phyloP scores from a whole-genome alignment of 2,113 vertebrate species.

The Ceyx margarethae region DNA sequence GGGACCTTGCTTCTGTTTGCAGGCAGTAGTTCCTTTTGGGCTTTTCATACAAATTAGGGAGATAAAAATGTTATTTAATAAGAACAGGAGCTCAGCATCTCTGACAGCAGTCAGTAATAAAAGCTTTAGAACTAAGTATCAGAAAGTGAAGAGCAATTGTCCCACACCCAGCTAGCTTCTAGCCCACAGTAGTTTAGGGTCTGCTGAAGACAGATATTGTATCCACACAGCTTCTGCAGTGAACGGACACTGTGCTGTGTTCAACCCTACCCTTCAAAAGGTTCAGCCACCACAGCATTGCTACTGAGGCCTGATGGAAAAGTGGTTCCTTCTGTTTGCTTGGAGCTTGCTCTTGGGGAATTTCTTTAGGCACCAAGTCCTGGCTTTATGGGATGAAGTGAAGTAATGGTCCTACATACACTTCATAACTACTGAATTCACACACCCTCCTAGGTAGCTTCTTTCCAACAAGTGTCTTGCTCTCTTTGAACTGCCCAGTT shows the following conservation, averaged over 20 bases:
- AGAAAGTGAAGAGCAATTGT: not conserved
- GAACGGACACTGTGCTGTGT: not conserved
- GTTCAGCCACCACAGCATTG: not conserved
- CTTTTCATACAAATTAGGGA: not conserved
- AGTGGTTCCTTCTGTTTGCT: not conserved
- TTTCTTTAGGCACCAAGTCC: not conserved
- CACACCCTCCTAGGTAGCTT: not conserved
- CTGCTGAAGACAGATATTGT: not conserved
- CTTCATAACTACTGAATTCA: not conserved
- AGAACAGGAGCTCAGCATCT: not conserved
- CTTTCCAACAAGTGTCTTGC: not conserved
- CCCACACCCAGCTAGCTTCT: not conserved
- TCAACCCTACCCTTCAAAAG: not conserved
- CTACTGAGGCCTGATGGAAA: not conserved
- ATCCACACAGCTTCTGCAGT: accelerated
- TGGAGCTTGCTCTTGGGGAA: not conserved
- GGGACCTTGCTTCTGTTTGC: not conserved
- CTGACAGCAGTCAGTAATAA: not conserved
- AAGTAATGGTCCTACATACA: not conserved
- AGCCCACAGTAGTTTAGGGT: not conserved
- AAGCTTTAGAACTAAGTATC: not conserved
- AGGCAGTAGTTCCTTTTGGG: not conserved
- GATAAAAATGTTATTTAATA: not conserved
- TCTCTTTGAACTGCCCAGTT: not conserved
- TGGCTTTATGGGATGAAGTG: not conserved